Evolutionary conservation across 2,113 vertebrate genomes (phyloP).

Genomic region (Daphoenositta chrysoptera): DNA sequence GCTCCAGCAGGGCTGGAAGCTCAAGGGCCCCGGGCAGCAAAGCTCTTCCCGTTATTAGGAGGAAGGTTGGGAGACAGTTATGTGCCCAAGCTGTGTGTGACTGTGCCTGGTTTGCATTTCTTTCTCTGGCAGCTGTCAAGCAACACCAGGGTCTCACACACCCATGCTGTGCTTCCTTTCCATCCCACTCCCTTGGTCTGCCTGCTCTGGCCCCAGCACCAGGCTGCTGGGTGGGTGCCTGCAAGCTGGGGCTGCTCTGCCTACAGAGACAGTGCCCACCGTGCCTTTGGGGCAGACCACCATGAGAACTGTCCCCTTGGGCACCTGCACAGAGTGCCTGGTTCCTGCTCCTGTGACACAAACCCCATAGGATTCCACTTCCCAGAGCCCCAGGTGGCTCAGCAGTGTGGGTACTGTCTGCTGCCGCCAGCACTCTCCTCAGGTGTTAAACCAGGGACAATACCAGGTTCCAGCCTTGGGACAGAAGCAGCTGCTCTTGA

Average conservation of each 20-base stretch:
- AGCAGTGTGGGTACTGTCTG: rapidly evolving
- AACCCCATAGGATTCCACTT: not conserved
- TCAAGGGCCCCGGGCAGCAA: not conserved
- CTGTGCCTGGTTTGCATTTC: not conserved
- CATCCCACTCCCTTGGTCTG: not conserved
- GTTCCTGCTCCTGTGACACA: not conserved
- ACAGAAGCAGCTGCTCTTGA: not conserved
- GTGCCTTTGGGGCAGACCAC: not conserved
- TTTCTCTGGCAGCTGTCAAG: not conserved
- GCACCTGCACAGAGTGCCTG: rapidly evolving
- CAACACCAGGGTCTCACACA: rapidly evolving
- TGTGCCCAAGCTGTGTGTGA: not conserved
- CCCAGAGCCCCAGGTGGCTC: not conserved
- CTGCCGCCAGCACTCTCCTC: not conserved
- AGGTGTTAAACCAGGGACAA: not conserved
- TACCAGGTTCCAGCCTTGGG: not conserved
- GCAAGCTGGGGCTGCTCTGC: not conserved
- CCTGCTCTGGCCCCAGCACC: not conserved
- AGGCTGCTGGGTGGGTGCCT: not conserved
- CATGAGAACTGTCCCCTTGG: not conserved
- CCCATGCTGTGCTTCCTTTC: not conserved
- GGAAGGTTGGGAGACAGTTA: not conserved
- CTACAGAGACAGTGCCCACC: rapidly evolving
- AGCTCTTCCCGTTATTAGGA: not conserved
- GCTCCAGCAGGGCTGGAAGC: not conserved